Conservation (phyloP, 2,888 invertebrate genomes). For the Crepidodera aurea region DNA sequence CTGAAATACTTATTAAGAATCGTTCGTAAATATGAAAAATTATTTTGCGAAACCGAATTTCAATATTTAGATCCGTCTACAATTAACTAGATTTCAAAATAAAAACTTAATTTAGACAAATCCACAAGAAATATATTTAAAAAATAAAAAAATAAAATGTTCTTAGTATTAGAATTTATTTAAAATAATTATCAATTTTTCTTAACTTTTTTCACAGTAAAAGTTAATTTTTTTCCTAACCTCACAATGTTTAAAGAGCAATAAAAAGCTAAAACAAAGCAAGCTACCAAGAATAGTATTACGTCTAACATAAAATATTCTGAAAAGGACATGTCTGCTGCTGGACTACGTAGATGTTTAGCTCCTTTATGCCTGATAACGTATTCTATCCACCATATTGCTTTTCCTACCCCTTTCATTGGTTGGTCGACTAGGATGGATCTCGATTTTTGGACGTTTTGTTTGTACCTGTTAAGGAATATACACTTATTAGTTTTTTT, state of each 20-base stretch:
- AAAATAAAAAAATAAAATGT: too few species aligned
- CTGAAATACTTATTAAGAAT: too few species aligned
- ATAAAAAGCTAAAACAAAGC: background rate
- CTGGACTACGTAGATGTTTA: constrained; percentile 60
- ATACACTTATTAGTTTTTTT: too few species aligned
- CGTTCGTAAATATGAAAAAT: too few species aligned
- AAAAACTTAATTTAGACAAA: too few species aligned
- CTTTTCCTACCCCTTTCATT: constrained; percentile 59
- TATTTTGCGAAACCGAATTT: too few species aligned
- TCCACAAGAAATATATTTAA: too few species aligned
- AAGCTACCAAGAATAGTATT: constrained; percentile 23
- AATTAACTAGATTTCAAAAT: too few species aligned
- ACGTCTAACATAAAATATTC: constrained; percentile 61
- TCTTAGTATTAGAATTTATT: too few species aligned
- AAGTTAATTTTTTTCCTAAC: background rate
- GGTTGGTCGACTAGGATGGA: constrained; percentile 58
- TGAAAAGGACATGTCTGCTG: constrained; percentile 57
- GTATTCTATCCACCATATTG: constrained; percentile 66
- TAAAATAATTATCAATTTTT: too few species aligned
- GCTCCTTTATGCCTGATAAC: constrained; percentile 63
- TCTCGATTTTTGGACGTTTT: constrained; percentile 18
- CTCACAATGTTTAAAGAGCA: background rate
- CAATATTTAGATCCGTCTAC: too few species aligned
- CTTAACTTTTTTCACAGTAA: constrained; percentile 34
- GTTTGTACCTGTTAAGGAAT: too few species aligned